These are phyloP conservation scores for Pipistrellus pipistrellus DNA, from an alignment of 2,797 vertebrate genomes.

Conservation along the genomic window DNA sequence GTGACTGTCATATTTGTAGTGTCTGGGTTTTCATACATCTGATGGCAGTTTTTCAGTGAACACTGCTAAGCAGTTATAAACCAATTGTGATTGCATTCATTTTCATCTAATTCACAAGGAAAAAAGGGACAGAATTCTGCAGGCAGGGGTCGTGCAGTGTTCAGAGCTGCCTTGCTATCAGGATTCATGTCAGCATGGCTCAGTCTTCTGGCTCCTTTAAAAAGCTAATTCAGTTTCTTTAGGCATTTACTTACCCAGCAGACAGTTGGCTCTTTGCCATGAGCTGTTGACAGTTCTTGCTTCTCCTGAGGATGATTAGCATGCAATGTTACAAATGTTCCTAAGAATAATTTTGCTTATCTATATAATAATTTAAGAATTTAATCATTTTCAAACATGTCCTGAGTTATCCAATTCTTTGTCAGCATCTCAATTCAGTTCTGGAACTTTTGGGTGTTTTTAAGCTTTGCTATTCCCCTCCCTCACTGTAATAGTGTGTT, in stretches of 20 bases:
- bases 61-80: background rate
- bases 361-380: conserved; percentile 68
- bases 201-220: conserved; percentile 35
- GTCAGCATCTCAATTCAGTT: conserved; percentile 65
- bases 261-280: conserved; percentile 51
- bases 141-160: background rate
- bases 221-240: conserved; percentile 58
- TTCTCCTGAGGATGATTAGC: conserved; percentile 46
- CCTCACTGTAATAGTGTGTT: background rate
- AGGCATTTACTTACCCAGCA: background rate
- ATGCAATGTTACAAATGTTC: conserved; percentile 19
- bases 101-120: conserved; percentile 42
- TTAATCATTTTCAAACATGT: conserved; percentile 74
- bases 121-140: conserved; percentile 23
- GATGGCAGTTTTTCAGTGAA: conserved; percentile 43
- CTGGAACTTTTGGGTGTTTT: background rate
- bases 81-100: background rate
- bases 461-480: background rate
- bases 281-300: conserved; percentile 53
- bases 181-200: conserved; percentile 3
- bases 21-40: conserved; percentile 40
- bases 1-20: background rate
- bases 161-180: background rate
- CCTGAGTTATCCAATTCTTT: conserved; percentile 63
- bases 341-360: conserved; percentile 69